Evolutionary conservation across 2,797 vertebrate species (phyloP).

Genomic region (Rhinoraja longicauda): DNA sequence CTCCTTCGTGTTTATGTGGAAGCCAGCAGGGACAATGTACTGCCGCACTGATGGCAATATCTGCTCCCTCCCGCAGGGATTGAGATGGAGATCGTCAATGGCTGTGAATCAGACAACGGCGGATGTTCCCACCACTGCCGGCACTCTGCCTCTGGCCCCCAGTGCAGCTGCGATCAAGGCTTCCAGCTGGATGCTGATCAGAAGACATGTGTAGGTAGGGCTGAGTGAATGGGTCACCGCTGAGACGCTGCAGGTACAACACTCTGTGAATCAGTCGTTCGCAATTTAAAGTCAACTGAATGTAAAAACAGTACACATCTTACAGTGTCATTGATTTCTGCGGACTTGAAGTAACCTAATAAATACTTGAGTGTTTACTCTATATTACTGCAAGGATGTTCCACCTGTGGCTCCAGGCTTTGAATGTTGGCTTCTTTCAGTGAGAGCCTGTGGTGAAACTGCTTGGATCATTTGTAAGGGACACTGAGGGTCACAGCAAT

Average conservation of each 20-base stretch:
- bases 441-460: background rate
- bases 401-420: background rate
- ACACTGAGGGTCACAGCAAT: background rate
- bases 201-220: constrained; percentile 74
- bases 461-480: background rate
- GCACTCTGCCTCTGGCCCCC: constrained; percentile 71
- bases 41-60: background rate
- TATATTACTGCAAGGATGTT: background rate
- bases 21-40: background rate
- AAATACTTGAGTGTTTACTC: background rate
- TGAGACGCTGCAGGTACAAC: background rate
- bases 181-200: constrained; percentile 71
- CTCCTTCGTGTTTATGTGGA: too few species aligned
- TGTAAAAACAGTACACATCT: background rate
- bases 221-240: too few species aligned
- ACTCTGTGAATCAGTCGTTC: background rate
- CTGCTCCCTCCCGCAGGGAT: constrained; percentile 64
- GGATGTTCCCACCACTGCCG: constrained; percentile 85
- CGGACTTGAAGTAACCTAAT: background rate
- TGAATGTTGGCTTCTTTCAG: too few species aligned
- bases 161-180: constrained; percentile 78
- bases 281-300: background rate
- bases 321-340: background rate
- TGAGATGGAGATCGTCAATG: constrained; percentile 95
- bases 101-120: constrained; percentile 77